Base-by-base conservation (phyloP, 2,113 vertebrate genomes). In the Eolophus roseicapilla region DNA sequence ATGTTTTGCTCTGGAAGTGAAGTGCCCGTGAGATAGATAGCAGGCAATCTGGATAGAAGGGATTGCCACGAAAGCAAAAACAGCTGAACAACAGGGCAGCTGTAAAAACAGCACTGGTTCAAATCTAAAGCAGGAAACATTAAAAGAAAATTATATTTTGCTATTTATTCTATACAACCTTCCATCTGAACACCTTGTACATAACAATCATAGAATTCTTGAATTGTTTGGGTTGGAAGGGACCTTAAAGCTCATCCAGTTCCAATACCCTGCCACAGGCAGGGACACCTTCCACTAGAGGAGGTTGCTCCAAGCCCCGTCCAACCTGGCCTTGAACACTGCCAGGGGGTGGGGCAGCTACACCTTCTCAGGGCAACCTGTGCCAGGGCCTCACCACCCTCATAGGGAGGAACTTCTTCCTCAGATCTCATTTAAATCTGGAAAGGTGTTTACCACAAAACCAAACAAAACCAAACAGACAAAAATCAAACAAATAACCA, bases 71-170 rank as follows among this genome's bases (percentile, higher is more conserved):
- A 59, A 44, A 67, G 9, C 13, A 75, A 50, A 27, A 50, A 7
- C 1, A 64, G 44, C 3, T 2, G 2, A 65, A 46, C 11, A 47
- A 31, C 0, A 1, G 13, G 7, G 11, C 6, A 47, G n/a, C 27
- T 74, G 3, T 28, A 20, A 77, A 83, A 81, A 7, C 7, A 43
- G 28, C 18, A 17, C 19, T 67, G 9, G n/a, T 20, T 73, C 44
- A 75, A 63, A 46, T 33, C 27, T 33, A 55, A 33, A 65, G 8
- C 2, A 5, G 29, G 47, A 88, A 71, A 77, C 7, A 60, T 1
- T 8, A 35, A 64, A 70, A 74, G 17, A 27, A 67, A 89, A 27
- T 18, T 0, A 5, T 7, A 10, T 29, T 28, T 37, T 85, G n/a
- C 8, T 68, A 6, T 2, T 39, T 46, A 10, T 33, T 67, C 50